These are phyloP conservation scores for Pyrgilauda ruficollis DNA, from an alignment of 2,113 vertebrate species.

Conservation along the genomic window DNA sequence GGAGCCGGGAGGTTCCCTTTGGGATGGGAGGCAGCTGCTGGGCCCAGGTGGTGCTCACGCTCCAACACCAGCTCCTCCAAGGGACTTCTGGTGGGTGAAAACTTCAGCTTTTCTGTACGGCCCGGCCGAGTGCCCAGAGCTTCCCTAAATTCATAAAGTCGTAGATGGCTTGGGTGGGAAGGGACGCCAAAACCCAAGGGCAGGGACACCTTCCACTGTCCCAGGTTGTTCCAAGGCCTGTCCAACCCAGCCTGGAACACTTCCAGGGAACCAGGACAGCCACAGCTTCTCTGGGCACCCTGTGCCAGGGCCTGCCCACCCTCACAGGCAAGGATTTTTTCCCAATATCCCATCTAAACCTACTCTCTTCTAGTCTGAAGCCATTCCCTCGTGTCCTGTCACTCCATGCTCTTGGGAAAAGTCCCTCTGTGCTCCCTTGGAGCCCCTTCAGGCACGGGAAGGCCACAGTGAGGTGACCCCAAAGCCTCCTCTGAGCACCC, in stretches of 20 bases:
- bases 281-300: neutral
- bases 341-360: neutral
- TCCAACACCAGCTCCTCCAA: neutral
- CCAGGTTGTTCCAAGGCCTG: accelerated
- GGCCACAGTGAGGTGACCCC: accelerated
- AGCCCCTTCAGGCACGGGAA: neutral
- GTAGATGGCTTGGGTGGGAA: neutral
- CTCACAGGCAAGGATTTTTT: neutral
- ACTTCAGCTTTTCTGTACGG: neutral
- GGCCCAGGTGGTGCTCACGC: neutral
- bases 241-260: accelerated
- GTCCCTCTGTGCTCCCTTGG: too few species aligned
- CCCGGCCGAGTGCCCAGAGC: neutral
- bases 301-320: accelerated
- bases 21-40: neutral
- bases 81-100: neutral
- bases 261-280: neutral
- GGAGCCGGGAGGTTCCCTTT: neutral
- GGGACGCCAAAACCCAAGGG: neutral
- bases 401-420: neutral
- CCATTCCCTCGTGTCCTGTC: neutral
- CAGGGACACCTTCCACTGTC: accelerated
- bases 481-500: neutral
- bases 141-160: neutral
- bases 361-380: neutral